Evolutionary conservation across 1,140 invertebrate species (phyloP).

Genomic region (Drosophila lini): DNA sequence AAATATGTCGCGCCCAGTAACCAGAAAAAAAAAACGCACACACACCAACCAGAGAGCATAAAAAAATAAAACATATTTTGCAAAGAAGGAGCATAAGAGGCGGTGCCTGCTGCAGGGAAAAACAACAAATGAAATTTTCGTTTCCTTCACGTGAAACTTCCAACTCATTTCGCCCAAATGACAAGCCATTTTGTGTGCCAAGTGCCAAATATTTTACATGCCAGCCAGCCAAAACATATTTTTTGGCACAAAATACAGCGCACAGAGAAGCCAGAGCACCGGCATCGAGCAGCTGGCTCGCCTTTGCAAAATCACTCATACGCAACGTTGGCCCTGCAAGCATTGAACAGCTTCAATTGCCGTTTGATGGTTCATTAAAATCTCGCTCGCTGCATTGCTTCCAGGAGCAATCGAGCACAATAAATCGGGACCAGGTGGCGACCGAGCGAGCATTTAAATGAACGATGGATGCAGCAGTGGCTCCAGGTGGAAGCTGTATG

Average conservation of each 20-base stretch:
- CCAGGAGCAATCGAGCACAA: constrained; percentile 52
- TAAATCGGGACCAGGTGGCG: constrained; percentile 53
- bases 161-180: constrained; percentile 60
- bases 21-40: constrained; percentile 5
- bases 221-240: constrained; percentile 50
- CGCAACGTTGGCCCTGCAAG: constrained; percentile 60
- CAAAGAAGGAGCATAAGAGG: neutral
- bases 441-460: constrained; percentile 41
- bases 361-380: constrained; percentile 77
- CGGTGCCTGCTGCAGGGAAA: neutral
- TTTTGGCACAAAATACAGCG: constrained; percentile 23
- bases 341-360: constrained; percentile 60
- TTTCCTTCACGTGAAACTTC: constrained; percentile 47
- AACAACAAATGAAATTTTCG: constrained; percentile 27
- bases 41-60: neutral
- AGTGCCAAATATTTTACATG: constrained; percentile 75
- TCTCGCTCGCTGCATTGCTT: constrained; percentile 48
- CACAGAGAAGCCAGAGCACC: neutral
- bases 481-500: constrained; percentile 12
- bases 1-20: constrained; percentile 49
- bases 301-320: constrained; percentile 65
- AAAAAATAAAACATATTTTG: constrained; percentile 52
- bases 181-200: constrained; percentile 55
- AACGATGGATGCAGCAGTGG: constrained; percentile 36
- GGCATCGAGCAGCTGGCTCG: constrained; percentile 21